A percentile compares a stretch with the other conserved stretches of the same genome.
Evolutionary conservation across 2,113 vertebrate species (phyloP).

Genomic region (Actinemys pallida): DNA sequence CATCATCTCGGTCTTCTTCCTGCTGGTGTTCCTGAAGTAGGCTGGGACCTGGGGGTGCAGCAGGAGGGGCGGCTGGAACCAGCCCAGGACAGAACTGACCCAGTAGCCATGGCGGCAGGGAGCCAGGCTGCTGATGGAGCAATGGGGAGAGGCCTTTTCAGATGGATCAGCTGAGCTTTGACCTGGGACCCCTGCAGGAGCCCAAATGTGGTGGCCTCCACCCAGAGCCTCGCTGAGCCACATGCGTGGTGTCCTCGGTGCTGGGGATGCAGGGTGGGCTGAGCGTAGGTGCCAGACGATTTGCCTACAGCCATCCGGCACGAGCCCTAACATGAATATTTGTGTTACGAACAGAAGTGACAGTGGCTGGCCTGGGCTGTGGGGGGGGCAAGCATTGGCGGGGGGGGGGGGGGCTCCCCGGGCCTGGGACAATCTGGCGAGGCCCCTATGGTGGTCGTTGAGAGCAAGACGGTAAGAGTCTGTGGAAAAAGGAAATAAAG

Average conservation of each 20-base stretch:
- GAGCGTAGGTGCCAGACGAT: neutral
- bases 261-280: neutral
- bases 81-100: neutral
- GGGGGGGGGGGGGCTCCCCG: too few relatives aligned
- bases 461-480: neutral
- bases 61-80: fast-evolving
- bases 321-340: too few relatives aligned
- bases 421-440: too few relatives aligned
- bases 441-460: too few relatives aligned
- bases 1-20: conserved; percentile 71
- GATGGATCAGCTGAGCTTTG: neutral
- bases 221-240: neutral
- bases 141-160: neutral
- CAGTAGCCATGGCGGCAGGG: neutral
- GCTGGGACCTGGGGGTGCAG: neutral
- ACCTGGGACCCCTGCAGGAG: neutral
- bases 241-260: neutral
- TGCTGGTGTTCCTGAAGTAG: conserved; percentile 75
- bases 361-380: too few relatives aligned
- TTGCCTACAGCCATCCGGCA: neutral
- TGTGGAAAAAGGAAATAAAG: neutral
- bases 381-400: too few relatives aligned
- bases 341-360: too few relatives aligned
- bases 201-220: neutral
- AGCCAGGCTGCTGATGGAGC: neutral